Evolutionary conservation across 2,797 vertebrate species (phyloP).

Genomic region (Eutrigla gurnardus): DNA sequence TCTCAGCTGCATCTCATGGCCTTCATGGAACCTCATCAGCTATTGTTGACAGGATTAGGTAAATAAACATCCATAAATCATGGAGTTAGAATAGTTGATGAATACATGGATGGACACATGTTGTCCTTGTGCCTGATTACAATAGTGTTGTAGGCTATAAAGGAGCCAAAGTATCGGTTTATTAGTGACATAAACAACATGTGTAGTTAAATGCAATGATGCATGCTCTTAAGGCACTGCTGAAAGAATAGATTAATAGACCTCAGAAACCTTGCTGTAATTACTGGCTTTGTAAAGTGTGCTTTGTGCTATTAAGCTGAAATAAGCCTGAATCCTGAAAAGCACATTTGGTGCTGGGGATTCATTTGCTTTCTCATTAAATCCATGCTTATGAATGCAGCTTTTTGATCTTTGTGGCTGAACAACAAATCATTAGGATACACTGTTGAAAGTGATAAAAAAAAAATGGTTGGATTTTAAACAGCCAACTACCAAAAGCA

Average conservation of each 20-base stretch:
- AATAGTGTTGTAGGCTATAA: not conserved
- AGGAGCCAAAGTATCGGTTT: not conserved
- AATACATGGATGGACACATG: not conserved
- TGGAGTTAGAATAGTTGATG: not conserved
- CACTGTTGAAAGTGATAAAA: conserved; percentile 28
- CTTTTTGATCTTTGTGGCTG: conserved; percentile 42
- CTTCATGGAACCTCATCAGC: conserved; percentile 1
- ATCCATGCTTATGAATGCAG: conserved; percentile 14
- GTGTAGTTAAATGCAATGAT: not conserved
- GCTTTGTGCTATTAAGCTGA: conserved; percentile 14
- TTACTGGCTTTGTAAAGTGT: not conserved
- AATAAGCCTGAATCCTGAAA: conserved; percentile 32
- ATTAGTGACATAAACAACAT: not conserved
- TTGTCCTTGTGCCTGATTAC: not conserved
- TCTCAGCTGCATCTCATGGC: not conserved
- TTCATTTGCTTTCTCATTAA: conserved; percentile 39
- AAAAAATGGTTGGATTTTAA: conserved; percentile 31
- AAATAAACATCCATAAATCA: not conserved
- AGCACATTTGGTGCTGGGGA: conserved; percentile 19
- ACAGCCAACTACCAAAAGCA: conserved; percentile 17
- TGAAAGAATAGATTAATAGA: not conserved
- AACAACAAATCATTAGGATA: conserved; percentile 40
- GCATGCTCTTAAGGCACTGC: not conserved
- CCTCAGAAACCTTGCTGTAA: conserved; percentile 2
- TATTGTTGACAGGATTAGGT: not conserved